phyloP scores from a whole-genome alignment of 2,113 vertebrate species.

The Brachirus orientalis region DNA sequence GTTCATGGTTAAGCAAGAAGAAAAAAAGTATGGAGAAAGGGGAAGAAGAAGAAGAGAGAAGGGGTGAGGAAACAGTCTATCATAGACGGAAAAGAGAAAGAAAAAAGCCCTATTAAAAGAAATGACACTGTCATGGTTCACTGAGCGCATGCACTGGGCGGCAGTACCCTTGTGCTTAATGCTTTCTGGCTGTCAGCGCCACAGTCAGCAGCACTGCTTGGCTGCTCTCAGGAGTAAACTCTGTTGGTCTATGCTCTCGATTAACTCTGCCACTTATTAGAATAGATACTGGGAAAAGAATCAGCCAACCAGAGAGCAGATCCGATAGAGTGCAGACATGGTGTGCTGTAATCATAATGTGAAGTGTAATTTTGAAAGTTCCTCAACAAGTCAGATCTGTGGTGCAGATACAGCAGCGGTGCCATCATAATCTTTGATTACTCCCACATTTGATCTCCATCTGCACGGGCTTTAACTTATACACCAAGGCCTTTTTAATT shows the following conservation, averaged over 20 bases:
- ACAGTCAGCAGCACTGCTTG: constrained; percentile 69
- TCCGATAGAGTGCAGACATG: constrained; percentile 41
- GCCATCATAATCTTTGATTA: constrained; percentile 31
- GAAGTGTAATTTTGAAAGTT: constrained; percentile 52
- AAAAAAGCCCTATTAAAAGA: constrained; percentile 79
- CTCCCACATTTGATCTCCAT: constrained; percentile 20
- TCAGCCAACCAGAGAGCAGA: constrained; percentile 60
- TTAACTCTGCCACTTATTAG: constrained; percentile 76
- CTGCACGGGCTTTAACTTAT: constrained; percentile 24
- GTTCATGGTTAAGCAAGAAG: constrained; percentile 16
- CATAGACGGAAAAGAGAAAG: constrained; percentile 43
- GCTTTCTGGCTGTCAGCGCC: constrained; percentile 76
- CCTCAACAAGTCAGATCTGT: constrained; percentile 30
- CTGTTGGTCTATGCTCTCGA: constrained; percentile 76
- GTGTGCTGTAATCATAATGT: constrained; percentile 48
- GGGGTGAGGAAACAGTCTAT: constrained; percentile 34
- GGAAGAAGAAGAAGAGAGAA: constrained; percentile 20
- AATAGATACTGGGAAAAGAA: constrained; percentile 68
- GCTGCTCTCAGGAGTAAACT: constrained; percentile 66
- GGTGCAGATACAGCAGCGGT: constrained; percentile 32
- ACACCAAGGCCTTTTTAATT: constrained; percentile 28
- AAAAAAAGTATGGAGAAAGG: not conserved
- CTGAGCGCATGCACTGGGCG: constrained; percentile 62
- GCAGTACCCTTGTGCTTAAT: constrained; percentile 75
- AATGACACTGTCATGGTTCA: constrained; percentile 79